phyloP scores from a whole-genome alignment of 1,140 invertebrate genomes.

The Drosophila sproati region DNA sequence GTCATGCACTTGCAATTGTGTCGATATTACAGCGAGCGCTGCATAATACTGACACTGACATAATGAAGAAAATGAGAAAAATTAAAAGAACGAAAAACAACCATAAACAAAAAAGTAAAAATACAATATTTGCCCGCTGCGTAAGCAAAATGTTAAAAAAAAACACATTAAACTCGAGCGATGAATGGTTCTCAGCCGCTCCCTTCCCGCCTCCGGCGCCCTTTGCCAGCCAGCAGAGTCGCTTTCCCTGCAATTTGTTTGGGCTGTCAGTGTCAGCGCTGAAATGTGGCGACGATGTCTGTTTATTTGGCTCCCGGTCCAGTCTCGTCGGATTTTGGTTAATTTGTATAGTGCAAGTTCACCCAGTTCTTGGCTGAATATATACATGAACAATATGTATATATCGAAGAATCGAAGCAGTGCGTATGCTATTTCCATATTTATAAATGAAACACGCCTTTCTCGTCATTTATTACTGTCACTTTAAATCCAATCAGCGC shows the following conservation, averaged over 20 bases:
- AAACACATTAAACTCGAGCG: conserved; percentile 38
- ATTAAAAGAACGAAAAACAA: conserved; percentile 19
- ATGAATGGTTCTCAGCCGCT: conserved; percentile 25
- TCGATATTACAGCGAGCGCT: conserved; percentile 29
- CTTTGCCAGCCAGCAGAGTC: neutral
- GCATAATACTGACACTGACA: conserved; percentile 48
- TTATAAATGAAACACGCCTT: conserved; percentile 63
- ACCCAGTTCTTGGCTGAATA: conserved; percentile 2
- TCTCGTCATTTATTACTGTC: conserved; percentile 73
- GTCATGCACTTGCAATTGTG: neutral
- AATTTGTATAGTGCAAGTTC: conserved; percentile 49
- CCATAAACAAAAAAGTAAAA: conserved; percentile 29
- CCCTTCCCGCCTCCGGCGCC: neutral
- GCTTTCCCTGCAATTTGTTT: conserved; percentile 54
- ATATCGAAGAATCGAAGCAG: neutral
- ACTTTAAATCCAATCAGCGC: conserved; percentile 72
- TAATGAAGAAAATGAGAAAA: conserved; percentile 35
- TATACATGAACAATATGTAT: neutral
- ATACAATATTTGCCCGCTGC: conserved; percentile 17
- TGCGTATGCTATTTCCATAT: conserved; percentile 39
- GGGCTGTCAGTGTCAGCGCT: conserved; percentile 54
- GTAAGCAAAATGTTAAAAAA: conserved; percentile 28
- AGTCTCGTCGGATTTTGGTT: conserved; percentile 37
- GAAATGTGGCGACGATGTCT: conserved; percentile 40
- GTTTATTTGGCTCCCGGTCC: conserved; percentile 46